A percentile compares a stretch with the other conserved stretches of the same genome.
phyloP scores from a whole-genome alignment of 2,888 invertebrate genomes.

The Sarcophaga variegata region DNA sequence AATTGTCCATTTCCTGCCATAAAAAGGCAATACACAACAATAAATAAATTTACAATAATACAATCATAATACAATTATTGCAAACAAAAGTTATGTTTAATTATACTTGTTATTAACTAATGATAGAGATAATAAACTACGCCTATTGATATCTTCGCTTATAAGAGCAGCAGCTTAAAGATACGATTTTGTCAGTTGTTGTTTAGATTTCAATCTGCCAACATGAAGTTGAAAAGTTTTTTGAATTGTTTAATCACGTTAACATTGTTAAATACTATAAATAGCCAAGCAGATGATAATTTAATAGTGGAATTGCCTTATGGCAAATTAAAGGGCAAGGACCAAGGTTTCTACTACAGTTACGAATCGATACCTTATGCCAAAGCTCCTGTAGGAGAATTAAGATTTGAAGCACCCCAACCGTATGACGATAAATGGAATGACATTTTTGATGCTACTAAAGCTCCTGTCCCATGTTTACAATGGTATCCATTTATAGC shows the following conservation, averaged over 20 bases:
- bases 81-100: background rate
- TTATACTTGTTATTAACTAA: too few relatives aligned
- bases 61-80: background rate
- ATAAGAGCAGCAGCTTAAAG: too few relatives aligned
- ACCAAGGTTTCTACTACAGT: constrained; percentile 82
- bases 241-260: background rate
- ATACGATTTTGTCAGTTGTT: too few relatives aligned
- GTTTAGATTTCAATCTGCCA: background rate
- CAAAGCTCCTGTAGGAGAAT: constrained; percentile 85
- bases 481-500: constrained; percentile 84
- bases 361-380: constrained; percentile 88
- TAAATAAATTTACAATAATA: too few relatives aligned
- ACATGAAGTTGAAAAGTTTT: background rate
- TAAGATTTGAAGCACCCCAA: constrained; percentile 83
- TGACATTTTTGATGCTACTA: constrained; percentile 83
- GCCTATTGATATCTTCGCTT: too few relatives aligned
- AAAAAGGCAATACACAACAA: too few relatives aligned
- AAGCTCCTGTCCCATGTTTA: constrained; percentile 84
- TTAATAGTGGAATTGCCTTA: constrained; percentile 72
- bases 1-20: too few relatives aligned
- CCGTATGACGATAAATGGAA: constrained; percentile 73
- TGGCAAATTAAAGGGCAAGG: constrained; percentile 76
- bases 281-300: constrained; percentile 37
- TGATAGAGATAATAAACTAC: too few relatives aligned
- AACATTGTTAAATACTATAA: background rate